Evolutionary conservation across 2,888 invertebrate species (phyloP).

Genomic region (Rhimphoctona megacephalus): DNA sequence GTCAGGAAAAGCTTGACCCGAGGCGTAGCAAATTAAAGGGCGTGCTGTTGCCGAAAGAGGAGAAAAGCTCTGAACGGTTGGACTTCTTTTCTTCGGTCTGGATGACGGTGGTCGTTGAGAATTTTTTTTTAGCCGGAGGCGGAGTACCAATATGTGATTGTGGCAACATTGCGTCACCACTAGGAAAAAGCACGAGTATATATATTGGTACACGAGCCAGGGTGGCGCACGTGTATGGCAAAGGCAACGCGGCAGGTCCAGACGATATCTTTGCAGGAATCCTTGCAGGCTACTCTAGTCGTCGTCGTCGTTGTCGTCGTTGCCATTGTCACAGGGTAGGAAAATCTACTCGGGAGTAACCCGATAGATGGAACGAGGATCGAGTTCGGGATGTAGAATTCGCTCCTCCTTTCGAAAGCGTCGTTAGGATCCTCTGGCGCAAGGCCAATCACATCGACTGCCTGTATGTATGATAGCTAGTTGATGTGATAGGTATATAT

Average conservation of each 20-base stretch:
- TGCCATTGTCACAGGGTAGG: constrained; percentile 58
- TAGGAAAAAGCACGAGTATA: constrained; percentile 66
- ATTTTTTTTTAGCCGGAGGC: constrained; percentile 73
- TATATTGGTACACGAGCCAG: constrained; percentile 15
- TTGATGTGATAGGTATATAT: constrained; percentile 69
- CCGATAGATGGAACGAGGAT: constrained; percentile 54
- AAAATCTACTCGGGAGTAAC: constrained; percentile 53
- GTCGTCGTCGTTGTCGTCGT: constrained; percentile 54
- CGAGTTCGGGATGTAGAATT: constrained; percentile 79
- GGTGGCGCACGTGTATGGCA: constrained; percentile 45
- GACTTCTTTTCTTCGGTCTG: constrained; percentile 32
- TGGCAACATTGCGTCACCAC: constrained; percentile 83
- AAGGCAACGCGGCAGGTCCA: constrained; percentile 72
- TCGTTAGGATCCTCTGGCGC: constrained; percentile 83
- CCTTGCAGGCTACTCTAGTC: constrained; percentile 68
- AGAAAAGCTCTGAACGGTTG: constrained; percentile 27
- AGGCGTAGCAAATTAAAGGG: constrained; percentile 64
- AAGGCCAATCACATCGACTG: constrained; percentile 84
- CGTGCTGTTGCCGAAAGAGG: constrained; percentile 62
- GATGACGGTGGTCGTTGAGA: constrained; percentile 24
- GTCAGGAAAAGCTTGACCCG: constrained; percentile 56
- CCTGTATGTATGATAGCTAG: constrained; percentile 67
- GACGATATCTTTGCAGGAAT: constrained; percentile 79
- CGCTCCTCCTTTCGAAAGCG: constrained; percentile 83
- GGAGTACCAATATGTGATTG: constrained; percentile 84